Conservation (phyloP, 2,888 invertebrate species). For the Rhynchonema sp. region DNA sequence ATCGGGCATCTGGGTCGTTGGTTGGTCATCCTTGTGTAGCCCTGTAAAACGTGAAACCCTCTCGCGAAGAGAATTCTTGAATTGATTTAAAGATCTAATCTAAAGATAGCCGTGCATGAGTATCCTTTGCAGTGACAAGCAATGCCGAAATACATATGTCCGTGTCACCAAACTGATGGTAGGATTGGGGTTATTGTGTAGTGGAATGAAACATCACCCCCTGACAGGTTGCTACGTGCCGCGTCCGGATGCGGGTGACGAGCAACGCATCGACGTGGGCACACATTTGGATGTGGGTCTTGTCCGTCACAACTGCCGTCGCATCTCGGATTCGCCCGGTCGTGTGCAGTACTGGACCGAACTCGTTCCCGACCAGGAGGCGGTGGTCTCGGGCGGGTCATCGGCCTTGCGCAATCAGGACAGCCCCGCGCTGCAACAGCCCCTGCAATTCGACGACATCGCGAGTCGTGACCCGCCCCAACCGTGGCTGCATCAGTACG, state of each 20-base stretch:
- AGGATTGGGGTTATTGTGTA: not conserved
- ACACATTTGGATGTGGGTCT: conserved; percentile 9
- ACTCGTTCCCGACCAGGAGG: not conserved
- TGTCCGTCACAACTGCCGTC: conserved; percentile 20
- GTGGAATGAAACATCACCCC: not conserved
- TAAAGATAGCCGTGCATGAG: no score
- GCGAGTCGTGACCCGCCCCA: not conserved
- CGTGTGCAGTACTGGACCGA: conserved; percentile 46
- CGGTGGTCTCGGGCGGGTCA: not conserved
- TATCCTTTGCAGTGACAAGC: no score
- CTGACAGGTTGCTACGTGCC: not conserved
- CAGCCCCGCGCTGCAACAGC: not conserved
- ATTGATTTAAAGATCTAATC: no score
- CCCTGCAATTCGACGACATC: not conserved
- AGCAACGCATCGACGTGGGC: not conserved
- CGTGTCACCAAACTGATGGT: no score
- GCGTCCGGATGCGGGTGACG: not conserved
- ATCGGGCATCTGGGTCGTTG: conserved; percentile 20
- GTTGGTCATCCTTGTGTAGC: not conserved
- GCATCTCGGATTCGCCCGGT: conserved; percentile 21
- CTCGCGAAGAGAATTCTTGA: no score
- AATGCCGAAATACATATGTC: no score
- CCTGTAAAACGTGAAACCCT: no score
- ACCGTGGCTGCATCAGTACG: not conserved
- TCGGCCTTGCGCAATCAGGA: not conserved